phyloP scores from a whole-genome alignment of 1,140 invertebrate genomes.

The Rhyacophila brunnea region DNA sequence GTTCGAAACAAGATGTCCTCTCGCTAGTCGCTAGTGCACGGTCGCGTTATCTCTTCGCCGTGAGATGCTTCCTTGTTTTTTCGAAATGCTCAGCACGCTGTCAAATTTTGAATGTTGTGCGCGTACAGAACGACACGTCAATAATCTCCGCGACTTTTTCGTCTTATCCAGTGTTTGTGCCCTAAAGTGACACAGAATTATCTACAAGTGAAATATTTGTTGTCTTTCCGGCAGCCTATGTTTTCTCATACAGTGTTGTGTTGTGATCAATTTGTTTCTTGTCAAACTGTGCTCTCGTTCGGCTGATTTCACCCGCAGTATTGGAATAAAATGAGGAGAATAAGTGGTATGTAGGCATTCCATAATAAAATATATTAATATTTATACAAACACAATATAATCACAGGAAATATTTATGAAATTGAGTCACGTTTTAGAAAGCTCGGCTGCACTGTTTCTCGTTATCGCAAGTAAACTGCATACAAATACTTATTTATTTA shows the following conservation, averaged over 20 bases:
- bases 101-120: slow-evolving; percentile 5
- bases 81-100: slow-evolving; percentile 13
- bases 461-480: too few relatives aligned
- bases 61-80: slow-evolving; percentile 9
- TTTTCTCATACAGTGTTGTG: slow-evolving; percentile 6
- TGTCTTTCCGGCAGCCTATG: slow-evolving; percentile 5
- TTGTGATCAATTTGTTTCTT: slow-evolving; percentile 5
- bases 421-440: too few relatives aligned
- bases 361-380: background rate
- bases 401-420: too few relatives aligned
- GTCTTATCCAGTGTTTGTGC: slow-evolving; percentile 2
- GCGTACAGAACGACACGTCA: slow-evolving; percentile 2
- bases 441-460: too few relatives aligned
- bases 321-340: slow-evolving; percentile 10
- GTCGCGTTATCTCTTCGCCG: background rate
- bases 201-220: slow-evolving; percentile 2
- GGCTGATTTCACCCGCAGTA: background rate
- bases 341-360: slow-evolving; percentile 9
- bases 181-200: too few relatives aligned
- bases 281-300: slow-evolving; percentile 9
- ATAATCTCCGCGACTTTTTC: background rate
- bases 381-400: background rate
- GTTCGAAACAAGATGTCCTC: slow-evolving; percentile 4
- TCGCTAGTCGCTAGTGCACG: background rate
- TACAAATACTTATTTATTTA: too few relatives aligned